These are phyloP conservation scores for Tenthredo scrophulariae DNA, from an alignment of 2,888 invertebrate genomes.

Conservation along the genomic window DNA sequence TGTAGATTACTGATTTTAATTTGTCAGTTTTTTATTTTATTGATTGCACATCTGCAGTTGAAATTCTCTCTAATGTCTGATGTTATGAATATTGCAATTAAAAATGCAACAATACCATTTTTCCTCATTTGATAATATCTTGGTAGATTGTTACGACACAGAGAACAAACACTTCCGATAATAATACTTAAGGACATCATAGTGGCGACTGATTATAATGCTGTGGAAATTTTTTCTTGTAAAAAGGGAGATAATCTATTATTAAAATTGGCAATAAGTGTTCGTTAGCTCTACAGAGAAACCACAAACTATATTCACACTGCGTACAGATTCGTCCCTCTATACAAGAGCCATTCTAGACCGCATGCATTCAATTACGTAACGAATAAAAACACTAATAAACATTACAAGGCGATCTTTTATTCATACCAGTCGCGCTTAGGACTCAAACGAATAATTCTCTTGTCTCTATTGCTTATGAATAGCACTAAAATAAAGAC, in stretches of 20 bases:
- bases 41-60: not conserved
- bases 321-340: not conserved
- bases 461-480: not conserved
- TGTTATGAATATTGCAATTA: not conserved
- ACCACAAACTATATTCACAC: not conserved
- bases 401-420: not conserved
- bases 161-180: not conserved
- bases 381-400: conserved; percentile 12
- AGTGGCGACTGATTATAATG: not conserved
- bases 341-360: not conserved
- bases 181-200: conserved; percentile 26
- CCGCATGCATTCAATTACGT: conserved; percentile 18
- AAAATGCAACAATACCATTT: not conserved
- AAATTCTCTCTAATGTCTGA: not conserved
- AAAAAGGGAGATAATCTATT: not conserved
- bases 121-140: not conserved
- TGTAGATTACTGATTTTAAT: not conserved
- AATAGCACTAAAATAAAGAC: not conserved
- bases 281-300: not conserved
- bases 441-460: not conserved
- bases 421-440: conserved; percentile 17
- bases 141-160: not conserved
- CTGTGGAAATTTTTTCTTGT: not conserved
- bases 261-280: not conserved
- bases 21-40: too few relatives aligned